Base-by-base conservation (phyloP, 2,888 invertebrate species). In the Dyspetes luteomarginatus region DNA sequence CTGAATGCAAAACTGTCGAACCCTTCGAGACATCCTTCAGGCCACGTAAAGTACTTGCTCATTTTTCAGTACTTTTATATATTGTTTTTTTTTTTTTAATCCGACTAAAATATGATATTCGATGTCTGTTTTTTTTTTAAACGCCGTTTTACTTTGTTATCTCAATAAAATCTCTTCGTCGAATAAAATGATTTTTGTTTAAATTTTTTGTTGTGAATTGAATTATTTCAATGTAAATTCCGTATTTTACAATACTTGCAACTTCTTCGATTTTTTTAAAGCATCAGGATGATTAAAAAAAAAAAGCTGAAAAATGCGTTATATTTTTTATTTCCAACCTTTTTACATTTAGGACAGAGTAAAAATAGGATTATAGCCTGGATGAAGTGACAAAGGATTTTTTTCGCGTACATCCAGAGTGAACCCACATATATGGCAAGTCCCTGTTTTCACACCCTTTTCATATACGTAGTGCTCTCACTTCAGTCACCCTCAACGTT, bases 371-470 rank as follows among this genome's bases (percentile, higher is more conserved):
- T 52, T 5, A 22, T 9, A 3, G 15, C 41, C 12, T 2, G 43
- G 17, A 3, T 19, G 5, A 22, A 62, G 41, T 26, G 19, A 52
- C 9, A 1, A n/a, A 41, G 58, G 48, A 28, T 58, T 28, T 56
- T 28, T 22, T 69, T 55, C 45, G 58, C 41, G 41, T 30, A 22
- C 12, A 65, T 72, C 41, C 58, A 36, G 12, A 56, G 55, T 5
- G 17, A 28, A 36, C 7, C 52, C 48, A 52, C 50, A 75, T 71
- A n/a, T n/a, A 52, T 81, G 69, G 50, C 45, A 64, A 82, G 74
- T 79, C 78, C 82, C 85, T 81, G 82, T 82, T 84, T 85, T 85
- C 82, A 3, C 64, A 87, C 88, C 87, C 85, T 86, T 86, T 83
- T 86, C 85, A 81, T 86, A 81, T 86, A 82, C 74, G 67, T 55